phyloP scores from a whole-genome alignment of 2,797 vertebrate species.

The Tokudaia tokunoshimensis region DNA sequence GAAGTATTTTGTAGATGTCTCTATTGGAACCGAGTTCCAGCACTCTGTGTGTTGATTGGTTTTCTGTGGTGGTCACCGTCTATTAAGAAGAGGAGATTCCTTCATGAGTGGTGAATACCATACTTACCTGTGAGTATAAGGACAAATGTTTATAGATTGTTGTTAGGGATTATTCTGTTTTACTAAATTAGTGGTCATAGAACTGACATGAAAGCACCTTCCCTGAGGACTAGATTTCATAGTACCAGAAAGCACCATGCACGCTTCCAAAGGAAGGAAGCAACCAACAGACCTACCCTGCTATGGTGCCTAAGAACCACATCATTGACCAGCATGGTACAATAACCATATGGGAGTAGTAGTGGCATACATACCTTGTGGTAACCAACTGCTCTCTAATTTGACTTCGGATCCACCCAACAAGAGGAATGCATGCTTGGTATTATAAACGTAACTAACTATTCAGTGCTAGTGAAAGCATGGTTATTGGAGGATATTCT shows the following conservation, averaged over 20 bases:
- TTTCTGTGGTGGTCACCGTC: not conserved
- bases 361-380: not conserved
- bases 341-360: not conserved
- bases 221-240: not conserved
- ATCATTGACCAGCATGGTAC: not conserved
- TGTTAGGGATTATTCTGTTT: not conserved
- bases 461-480: not conserved
- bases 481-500: not conserved
- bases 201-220: not conserved
- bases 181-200: not conserved
- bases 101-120: not conserved
- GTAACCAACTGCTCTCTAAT: not conserved
- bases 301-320: not conserved
- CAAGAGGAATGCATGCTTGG: not conserved
- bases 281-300: not conserved
- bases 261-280: not conserved
- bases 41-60: not conserved
- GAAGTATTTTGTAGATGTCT: not conserved
- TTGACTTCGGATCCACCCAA: not conserved
- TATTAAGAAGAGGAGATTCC: not conserved
- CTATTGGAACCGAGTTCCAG: not conserved
- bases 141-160: not conserved
- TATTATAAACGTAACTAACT: not conserved
- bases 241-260: not conserved
- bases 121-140: not conserved